phyloP scores from a whole-genome alignment of 1,140 invertebrate species.

The Philaenus spumarius region DNA sequence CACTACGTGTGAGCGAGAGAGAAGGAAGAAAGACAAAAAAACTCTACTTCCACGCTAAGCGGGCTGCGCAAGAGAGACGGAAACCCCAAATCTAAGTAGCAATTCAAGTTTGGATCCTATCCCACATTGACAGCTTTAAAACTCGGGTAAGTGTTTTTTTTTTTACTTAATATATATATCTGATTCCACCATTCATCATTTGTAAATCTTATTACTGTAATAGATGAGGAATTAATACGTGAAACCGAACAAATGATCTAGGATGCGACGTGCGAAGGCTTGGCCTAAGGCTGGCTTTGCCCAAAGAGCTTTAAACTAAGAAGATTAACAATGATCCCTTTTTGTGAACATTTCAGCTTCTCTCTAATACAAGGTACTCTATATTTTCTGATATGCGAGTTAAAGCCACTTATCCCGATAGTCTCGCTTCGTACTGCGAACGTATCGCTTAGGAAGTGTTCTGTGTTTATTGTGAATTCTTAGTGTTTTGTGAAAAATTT shows the following conservation, averaged over 20 bases:
- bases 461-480: too few relatives aligned
- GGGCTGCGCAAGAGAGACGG: neutral
- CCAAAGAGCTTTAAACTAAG: constrained; percentile 30
- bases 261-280: neutral
- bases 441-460: too few relatives aligned
- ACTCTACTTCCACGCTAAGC: too few relatives aligned
- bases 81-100: constrained; percentile 9
- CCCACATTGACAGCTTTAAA: constrained; percentile 1
- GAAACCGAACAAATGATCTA: constrained; percentile 4
- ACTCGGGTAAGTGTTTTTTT: constrained; percentile 18
- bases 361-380: constrained; percentile 1
- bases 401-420: too few relatives aligned
- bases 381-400: neutral
- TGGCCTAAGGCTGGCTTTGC: neutral
- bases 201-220: constrained; percentile 9
- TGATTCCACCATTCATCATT: neutral
- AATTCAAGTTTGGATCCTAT: constrained; percentile 10
- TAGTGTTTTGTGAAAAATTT: too few relatives aligned
- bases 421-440: too few relatives aligned
- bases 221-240: constrained; percentile 13
- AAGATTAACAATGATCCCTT: constrained; percentile 34
- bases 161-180: too few relatives aligned
- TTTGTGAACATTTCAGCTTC: constrained; percentile 16
- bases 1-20: constrained; percentile 6
- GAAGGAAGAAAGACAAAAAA: neutral